phyloP scores from a whole-genome alignment of 2,888 invertebrate species.

The Drosophila nr. medialis region DNA sequence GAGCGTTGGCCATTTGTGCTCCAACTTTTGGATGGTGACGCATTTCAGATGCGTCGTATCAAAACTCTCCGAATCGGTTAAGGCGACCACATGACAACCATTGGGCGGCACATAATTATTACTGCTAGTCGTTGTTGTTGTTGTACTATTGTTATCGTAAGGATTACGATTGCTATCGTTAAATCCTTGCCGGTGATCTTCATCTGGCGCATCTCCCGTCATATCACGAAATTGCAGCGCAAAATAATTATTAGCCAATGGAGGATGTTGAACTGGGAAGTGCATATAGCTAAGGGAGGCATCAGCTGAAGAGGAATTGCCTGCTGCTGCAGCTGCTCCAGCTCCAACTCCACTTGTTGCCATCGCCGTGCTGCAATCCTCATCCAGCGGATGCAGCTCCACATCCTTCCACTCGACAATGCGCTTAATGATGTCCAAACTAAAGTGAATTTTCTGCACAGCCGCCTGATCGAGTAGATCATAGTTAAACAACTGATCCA shows the following conservation, averaged over 20 bases:
- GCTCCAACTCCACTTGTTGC: not conserved
- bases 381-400: slow-evolving; percentile 92
- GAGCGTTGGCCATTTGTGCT: slow-evolving; percentile 93
- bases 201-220: slow-evolving; percentile 1
- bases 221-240: slow-evolving; percentile 81
- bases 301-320: slow-evolving; percentile 35
- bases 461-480: slow-evolving; percentile 88
- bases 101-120: slow-evolving; percentile 50
- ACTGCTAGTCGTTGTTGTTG: slow-evolving; percentile 17
- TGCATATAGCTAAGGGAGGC: slow-evolving; percentile 71
- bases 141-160: not conserved
- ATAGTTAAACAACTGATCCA: slow-evolving; percentile 89
- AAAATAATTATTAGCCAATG: slow-evolving; percentile 84
- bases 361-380: slow-evolving; percentile 83
- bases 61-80: slow-evolving; percentile 92
- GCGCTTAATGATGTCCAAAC: slow-evolving; percentile 93
- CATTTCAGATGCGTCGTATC: slow-evolving; percentile 95
- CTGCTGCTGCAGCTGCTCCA: slow-evolving; percentile 1
- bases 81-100: slow-evolving; percentile 83
- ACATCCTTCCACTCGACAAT: slow-evolving; percentile 95
- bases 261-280: slow-evolving; percentile 77
- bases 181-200: slow-evolving; percentile 13
- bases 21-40: slow-evolving; percentile 92
- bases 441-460: slow-evolving; percentile 92
- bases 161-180: slow-evolving; percentile 34